Evolutionary conservation across 2,888 invertebrate genomes (phyloP), one percentile per base, ranked within the genome.

Genomic region (Lingula anatina): DNA sequence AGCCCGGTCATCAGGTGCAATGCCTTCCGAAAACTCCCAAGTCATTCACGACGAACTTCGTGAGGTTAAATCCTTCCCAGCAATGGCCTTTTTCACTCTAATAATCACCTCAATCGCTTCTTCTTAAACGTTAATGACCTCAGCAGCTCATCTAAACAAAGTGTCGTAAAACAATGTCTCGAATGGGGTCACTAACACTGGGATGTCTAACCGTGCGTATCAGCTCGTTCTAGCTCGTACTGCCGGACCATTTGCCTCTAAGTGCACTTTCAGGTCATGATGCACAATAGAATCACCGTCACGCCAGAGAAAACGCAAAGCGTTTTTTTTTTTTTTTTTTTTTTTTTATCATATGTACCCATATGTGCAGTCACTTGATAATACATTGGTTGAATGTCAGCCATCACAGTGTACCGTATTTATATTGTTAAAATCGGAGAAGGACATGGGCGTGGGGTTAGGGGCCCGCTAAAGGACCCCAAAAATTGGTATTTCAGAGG

Each of bases 81-180:
- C n/a, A n/a, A n/a, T n/a, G n/a, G 26, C 15, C 15, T 3, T 23
- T 15, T 3, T 25, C 2, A 46, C 3, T 3, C 46, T 20, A 25
- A 2, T 7, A 23, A 35, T 12, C 7, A 46, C 44, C 2, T 3
- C 20, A 4, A 27, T 25, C 3, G 28, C 44, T 18, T 27, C 23
- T 9, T 47, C 24, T n/a, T 47, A 26, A 7, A 5, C 5, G 5
- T 18, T 5, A 47, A 5, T 21, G 44, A 27, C 27, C n/a, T 27
- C 15, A 44, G 7, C n/a, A 20, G 26, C 5, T 49, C 49, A 23
- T 49, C 49, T n/a, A 49, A 7, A 27, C 46, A 49, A 12, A 47
- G 36, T 26, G 44, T 18, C 26, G n/a, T n/a, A 43, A 4, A 12
- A 46, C 36, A 24, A 44, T 45, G n/a, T 36, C n/a, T 18, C 36